Evolutionary conservation across 1,140 invertebrate genomes (phyloP).

Genomic region (Drosophila sp.): DNA sequence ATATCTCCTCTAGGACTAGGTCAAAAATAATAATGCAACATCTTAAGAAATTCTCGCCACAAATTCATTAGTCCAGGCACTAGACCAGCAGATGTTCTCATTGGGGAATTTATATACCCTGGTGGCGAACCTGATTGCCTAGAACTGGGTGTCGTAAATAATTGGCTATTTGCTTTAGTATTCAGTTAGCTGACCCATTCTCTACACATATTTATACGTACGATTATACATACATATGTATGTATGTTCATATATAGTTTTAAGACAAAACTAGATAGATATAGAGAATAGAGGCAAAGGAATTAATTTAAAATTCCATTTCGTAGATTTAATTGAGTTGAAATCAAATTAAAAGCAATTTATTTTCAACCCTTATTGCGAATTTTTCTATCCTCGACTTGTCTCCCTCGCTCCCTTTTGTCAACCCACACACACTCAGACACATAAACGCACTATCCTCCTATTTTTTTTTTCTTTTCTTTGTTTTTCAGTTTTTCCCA

Average conservation of each 20-base stretch:
- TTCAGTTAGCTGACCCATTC: too few relatives aligned
- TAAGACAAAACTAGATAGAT: slow-evolving; percentile 1
- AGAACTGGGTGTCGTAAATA: too few relatives aligned
- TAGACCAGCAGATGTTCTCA: too few relatives aligned
- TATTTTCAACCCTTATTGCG: slow-evolving; percentile 81
- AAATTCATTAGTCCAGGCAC: too few relatives aligned
- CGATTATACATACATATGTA: neutral
- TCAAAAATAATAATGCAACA: neutral
- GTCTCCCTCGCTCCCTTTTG: slow-evolving; percentile 6
- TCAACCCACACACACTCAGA: slow-evolving; percentile 29
- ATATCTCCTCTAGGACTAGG: neutral
- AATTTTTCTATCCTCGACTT: slow-evolving; percentile 56
- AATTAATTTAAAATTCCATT: slow-evolving; percentile 83
- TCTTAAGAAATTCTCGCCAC: too few relatives aligned
- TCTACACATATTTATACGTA: too few relatives aligned
- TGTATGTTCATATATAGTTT: neutral
- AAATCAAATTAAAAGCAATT: slow-evolving; percentile 83
- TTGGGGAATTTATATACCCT: too few relatives aligned
- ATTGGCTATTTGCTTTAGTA: too few relatives aligned
- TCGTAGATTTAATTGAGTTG: slow-evolving; percentile 83
- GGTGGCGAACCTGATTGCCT: too few relatives aligned
- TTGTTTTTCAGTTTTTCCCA: slow-evolving; percentile 58
- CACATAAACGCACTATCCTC: slow-evolving; percentile 62
- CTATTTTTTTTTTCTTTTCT: slow-evolving; percentile 28
- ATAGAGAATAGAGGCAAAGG: slow-evolving; percentile 51